Percentiles rank a stretch among this genome's conserved stretches.
Evolutionary conservation across 2,888 invertebrate genomes (phyloP).

Genomic region (Glaucopsyche alexis): DNA sequence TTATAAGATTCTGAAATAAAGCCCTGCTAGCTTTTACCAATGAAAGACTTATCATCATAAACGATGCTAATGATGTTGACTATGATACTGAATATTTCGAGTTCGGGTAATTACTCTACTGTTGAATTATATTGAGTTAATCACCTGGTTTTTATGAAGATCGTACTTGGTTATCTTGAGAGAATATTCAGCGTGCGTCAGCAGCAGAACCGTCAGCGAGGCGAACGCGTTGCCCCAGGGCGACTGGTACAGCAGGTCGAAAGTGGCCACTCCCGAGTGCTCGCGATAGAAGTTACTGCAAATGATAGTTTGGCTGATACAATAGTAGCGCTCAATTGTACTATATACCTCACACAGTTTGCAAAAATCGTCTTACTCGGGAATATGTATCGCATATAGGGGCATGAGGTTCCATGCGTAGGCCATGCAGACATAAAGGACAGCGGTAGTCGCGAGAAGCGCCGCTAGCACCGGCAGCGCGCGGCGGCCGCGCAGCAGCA

Average conservation of each 20-base stretch:
- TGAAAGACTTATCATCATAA: no score
- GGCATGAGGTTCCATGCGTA: conserved; percentile 62
- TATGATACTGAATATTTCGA: no score
- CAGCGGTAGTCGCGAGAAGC: conserved; percentile 49
- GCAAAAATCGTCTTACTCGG: conserved; percentile 55
- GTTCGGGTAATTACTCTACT: no score
- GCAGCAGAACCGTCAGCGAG: conserved; percentile 62
- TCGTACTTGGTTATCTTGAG: conserved; percentile 45
- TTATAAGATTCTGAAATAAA: no score
- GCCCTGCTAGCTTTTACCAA: no score
- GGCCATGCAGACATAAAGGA: conserved; percentile 50
- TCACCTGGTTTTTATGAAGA: neutral
- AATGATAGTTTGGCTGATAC: no score
- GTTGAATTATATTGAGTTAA: no score
- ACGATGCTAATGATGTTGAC: no score
- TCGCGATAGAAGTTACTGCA: conserved; percentile 55
- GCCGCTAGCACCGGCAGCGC: conserved; percentile 50
- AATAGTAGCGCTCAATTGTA: no score
- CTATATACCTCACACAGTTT: conserved; percentile 37
- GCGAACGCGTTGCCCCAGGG: conserved; percentile 68
- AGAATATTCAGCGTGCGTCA: conserved; percentile 60
- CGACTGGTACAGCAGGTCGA: conserved; percentile 72
- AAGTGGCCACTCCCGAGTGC: conserved; percentile 58
- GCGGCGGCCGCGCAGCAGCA: conserved; percentile 55
- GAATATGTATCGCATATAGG: conserved; percentile 62